These are phyloP conservation scores for Morone chrysops DNA, from an alignment of 2,113 vertebrate species.

Conservation along the genomic window DNA sequence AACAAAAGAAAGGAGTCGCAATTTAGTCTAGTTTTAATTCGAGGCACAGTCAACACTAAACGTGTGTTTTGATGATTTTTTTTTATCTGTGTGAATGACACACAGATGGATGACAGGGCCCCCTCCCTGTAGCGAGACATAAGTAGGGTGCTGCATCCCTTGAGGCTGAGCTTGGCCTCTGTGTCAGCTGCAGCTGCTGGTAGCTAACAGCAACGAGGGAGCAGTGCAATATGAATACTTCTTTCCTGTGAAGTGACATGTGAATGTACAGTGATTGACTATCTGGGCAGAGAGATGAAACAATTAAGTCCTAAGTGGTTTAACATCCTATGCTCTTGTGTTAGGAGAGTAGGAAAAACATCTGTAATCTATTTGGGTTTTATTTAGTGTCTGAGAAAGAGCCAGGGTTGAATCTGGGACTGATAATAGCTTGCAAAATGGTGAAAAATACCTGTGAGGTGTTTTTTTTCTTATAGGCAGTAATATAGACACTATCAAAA, in stretches of 20 bases:
- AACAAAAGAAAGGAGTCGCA: constrained; percentile 20
- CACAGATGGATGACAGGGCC: constrained; percentile 4
- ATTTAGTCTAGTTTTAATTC: constrained; percentile 14
- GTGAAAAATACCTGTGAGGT: constrained; percentile 4
- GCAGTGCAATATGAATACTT: constrained; percentile 6
- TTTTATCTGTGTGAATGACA: constrained; percentile 32
- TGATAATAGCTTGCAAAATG: constrained; percentile 4
- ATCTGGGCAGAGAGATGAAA: constrained; percentile 29
- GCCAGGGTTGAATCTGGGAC: not conserved
- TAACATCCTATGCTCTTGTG: constrained; percentile 31
- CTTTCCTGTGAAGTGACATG: constrained; percentile 40
- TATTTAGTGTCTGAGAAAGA: not conserved
- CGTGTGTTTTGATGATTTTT: constrained; percentile 24
- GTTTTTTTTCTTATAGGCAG: not conserved
- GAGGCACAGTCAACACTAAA: not conserved
- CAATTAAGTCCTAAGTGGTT: constrained; percentile 24
- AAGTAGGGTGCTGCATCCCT: constrained; percentile 57
- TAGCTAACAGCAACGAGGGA: constrained; percentile 44
- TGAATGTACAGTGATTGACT: constrained; percentile 26
- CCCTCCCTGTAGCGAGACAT: constrained; percentile 12
- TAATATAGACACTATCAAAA: not conserved
- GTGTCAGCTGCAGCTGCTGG: constrained; percentile 67
- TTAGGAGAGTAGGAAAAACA: constrained; percentile 10
- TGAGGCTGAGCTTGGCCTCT: constrained; percentile 46
- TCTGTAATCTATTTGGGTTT: constrained; percentile 19